A percentile compares a stretch with the other conserved stretches of the same genome.
phyloP scores from a whole-genome alignment of 2,888 invertebrate species.

The Hypsopygia costalis region DNA sequence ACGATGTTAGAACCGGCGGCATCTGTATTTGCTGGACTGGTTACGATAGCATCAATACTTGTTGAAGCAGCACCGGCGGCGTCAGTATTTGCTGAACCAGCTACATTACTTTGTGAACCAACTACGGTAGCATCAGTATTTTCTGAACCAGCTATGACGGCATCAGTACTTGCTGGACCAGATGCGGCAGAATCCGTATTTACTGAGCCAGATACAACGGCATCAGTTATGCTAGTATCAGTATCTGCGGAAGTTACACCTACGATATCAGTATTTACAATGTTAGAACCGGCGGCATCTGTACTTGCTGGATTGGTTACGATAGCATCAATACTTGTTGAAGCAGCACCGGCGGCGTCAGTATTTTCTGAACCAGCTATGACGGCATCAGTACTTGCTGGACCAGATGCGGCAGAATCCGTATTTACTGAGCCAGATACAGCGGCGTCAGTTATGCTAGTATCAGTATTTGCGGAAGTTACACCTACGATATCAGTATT shows the following conservation, averaged over 20 bases:
- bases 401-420: neutral
- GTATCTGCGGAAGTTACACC: too few species aligned
- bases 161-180: constrained; percentile 1
- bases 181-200: neutral
- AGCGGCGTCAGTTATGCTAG: neutral
- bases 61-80: neutral
- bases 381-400: neutral
- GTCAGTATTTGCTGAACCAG: neutral
- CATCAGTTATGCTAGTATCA: too few species aligned
- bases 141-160: neutral
- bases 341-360: too few species aligned
- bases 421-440: constrained; percentile 1
- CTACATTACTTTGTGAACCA: neutral
- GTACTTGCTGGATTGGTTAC: too few species aligned
- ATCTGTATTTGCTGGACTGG: constrained; percentile 1
- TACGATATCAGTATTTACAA: too few species aligned
- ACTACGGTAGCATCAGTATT: neutral
- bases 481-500: too few species aligned
- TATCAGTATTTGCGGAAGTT: neutral
- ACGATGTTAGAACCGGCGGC: neutral
- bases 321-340: too few species aligned
- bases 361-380: too few species aligned
- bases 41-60: neutral
- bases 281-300: too few species aligned
- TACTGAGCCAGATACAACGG: neutral